Base-by-base conservation (phyloP, 2,797 vertebrate species). In the Mormyrus hasselquistii region DNA sequence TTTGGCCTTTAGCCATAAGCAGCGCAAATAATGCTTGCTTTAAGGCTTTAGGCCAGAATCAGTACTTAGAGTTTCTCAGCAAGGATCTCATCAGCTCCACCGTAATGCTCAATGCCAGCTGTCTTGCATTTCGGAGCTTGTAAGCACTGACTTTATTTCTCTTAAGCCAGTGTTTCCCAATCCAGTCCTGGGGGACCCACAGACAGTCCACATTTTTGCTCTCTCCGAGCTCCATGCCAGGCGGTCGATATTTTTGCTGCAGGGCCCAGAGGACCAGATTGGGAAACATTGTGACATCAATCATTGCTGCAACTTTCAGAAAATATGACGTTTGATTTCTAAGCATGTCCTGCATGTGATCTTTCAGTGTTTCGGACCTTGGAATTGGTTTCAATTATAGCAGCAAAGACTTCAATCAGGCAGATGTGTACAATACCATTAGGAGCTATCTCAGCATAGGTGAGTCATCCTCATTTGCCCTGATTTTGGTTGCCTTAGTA, bases 111-210 rank as follows among this genome's bases (percentile, higher is more conserved):
- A 92, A 90, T 69, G 84, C 94, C 59, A 93, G 93, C 69, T 96
- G 96, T 83, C 4, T 93, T 19, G 92, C 94, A 88, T 96, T 96
- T 93, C 93, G 92, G 41, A 94, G 93, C 38, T 87, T 96, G 96
- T 96, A 94, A 57, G 34, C 14, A 55, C 73, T 90, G 91, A 93
- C 50, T 6, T 88, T n/a, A 34, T 34, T 47, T 79, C 10, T 10
- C 9, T 2, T 50, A 53, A 82, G 16, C 12, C 2, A 57, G 49
- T 76, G 69, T 76, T 76, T 76, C 69, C 69, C 34, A 76, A 41
- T 16, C 14, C 34, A 41, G 69, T 76, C 14, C 69, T 41, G 14
- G 12, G 69, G 34, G 34, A 38, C 14, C 34, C 34, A 76, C 69
- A 38, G 69, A 38, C 2, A 6, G 34, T 76, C 69, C 34, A 76